A percentile compares a stretch with the other conserved stretches of the same genome.
Evolutionary conservation across 2,888 invertebrate genomes (phyloP).

Genomic region (Pardosa pseudoannulata): DNA sequence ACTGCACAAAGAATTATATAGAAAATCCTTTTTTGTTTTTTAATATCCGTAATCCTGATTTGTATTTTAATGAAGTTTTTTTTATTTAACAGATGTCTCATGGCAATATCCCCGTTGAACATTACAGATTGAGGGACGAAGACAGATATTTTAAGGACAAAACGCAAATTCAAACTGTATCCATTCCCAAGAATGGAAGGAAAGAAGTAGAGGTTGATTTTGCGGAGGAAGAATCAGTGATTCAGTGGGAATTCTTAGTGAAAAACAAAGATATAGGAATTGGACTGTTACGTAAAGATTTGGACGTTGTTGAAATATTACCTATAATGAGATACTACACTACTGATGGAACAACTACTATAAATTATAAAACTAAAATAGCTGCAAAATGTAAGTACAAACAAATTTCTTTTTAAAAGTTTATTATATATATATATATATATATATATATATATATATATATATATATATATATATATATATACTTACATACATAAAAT

Average conservation of each 20-base stretch:
- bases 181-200: slow-evolving; percentile 2
- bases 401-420: not conserved
- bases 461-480: too few relatives aligned
- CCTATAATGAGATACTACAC: slow-evolving; percentile 27
- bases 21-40: too few relatives aligned
- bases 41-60: too few relatives aligned
- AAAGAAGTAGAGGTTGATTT: slow-evolving; percentile 12
- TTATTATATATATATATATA: too few relatives aligned
- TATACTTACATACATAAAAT: too few relatives aligned
- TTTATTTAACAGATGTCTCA: slow-evolving; percentile 21
- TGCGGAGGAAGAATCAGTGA: slow-evolving; percentile 1
- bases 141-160: not conserved
- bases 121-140: slow-evolving; percentile 9
- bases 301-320: not conserved
- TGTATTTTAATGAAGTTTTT: not conserved
- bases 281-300: not conserved
- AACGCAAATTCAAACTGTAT: not conserved
- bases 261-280: slow-evolving; percentile 33
- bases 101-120: slow-evolving; percentile 14
- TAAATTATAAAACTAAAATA: slow-evolving; percentile 5
- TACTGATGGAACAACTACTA: not conserved
- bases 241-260: slow-evolving; percentile 41
- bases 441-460: too few relatives aligned
- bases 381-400: slow-evolving; percentile 39
- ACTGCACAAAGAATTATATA: too few relatives aligned